Base-by-base conservation (phyloP, 2,113 vertebrate species). In the Rhinoderma darwinii region DNA sequence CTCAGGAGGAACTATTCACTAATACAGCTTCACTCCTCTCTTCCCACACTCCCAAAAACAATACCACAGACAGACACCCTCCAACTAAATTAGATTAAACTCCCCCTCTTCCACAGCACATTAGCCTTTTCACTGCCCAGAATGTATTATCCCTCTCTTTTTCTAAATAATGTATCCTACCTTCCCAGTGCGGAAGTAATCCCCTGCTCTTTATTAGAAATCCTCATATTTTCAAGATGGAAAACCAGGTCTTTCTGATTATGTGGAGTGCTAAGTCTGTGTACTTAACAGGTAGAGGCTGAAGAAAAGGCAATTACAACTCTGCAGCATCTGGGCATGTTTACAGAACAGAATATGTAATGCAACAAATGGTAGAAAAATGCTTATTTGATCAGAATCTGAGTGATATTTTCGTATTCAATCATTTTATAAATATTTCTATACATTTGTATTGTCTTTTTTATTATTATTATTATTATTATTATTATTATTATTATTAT, bases 31-130 rank as follows among this genome's bases (percentile, higher is more conserved):
- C 96, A 92, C 96, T 93, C 94, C 94, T 94, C 95, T 95, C 95
- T 99, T 99, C 98, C 97, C 97, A 98, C 98, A 99, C 96, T 98
- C 95, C 95, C 91, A 92, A 94, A 94, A 94, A 95, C 94, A 96
- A 95, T 94, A 91, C 92, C 86, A 91, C 93, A 93, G 94, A 93
- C 94, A 91, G 91, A 94, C 95, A 94, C 95, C 93, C 96, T 97
- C 96, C 94, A 95, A 95, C 94, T 95, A 98, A 98, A 99, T 99
- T 99, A 99, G 97, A 98, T 99, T 99, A 99, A 96, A 96, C 94
- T 95, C 95, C 96, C 96, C 93, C 96, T 94, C 92, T 93, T 92
- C 93, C 93, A 94, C 93, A 93, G 94, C 91, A 91, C 93, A 93
- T 95, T 97, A 94, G 96, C 95, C 98, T 96, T 98, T 98, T 99